Evolutionary conservation across 2,888 invertebrate genomes (phyloP), one percentile per base, ranked within the genome.

Genomic region (Pecten maximus): DNA sequence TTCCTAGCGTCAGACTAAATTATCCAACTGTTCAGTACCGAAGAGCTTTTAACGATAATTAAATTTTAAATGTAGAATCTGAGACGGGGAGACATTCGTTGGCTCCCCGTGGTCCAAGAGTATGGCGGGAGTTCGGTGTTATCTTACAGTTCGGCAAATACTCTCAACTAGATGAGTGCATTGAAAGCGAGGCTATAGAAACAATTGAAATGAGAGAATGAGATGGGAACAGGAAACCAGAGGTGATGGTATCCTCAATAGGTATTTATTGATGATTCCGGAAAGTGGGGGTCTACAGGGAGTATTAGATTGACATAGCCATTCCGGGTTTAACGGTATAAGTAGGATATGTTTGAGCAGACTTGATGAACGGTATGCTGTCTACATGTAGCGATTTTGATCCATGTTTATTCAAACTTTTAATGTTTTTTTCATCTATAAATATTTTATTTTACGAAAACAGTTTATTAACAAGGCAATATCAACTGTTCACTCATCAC

Each of bases 1-100:
- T 35, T 6, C 28, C 74, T 74, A 35, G 74, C 74, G 74, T 74
- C 74, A 74, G 74, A 74, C 35, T 74, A 74, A 74, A 74, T 74
- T 74, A 74, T 74, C 74, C 74, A 74, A 74, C 28, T 35, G 35
- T 15, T 28, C 35, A 35, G 74, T 23, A 74, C 74, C 35, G 35
- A 74, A 74, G 28, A 74, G 74, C 74, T 74, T 74, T 74, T 35
- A 74, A 28, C 74, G 74, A 74, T 74, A 74, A 74, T 74, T 74
- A 74, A 74, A 74, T 74, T 74, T 74, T 28, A 74, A 74, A 74
- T 74, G 74, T 74, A 74, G 28, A 74, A 74, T 74, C 74, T 28
- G 74, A 74, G 74, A 74, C 74, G 74, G 74, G 8, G 74, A 74
- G 74, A 74, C 35, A 35, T 28, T 35, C 15, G 28, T 15, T 1